A percentile compares a stretch with the other conserved stretches of the same genome.
Conservation (phyloP, 2,888 invertebrate species). For the Euplagia quadripunctaria region DNA sequence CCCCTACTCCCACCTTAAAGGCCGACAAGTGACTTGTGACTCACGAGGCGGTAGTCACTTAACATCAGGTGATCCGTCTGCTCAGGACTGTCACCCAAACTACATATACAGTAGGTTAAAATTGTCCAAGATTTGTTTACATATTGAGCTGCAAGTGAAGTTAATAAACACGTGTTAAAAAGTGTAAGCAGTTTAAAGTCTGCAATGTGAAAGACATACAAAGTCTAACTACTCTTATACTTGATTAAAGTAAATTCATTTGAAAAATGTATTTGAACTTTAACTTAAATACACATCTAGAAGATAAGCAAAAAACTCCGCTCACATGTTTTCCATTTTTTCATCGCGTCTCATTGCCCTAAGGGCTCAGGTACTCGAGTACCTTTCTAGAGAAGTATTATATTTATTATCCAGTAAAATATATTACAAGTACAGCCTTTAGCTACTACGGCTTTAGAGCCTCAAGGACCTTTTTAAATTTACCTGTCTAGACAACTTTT, state of each 20-base stretch:
- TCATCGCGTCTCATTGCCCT: slow-evolving; percentile 5
- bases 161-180: too few relatives aligned
- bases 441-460: slow-evolving; percentile 1
- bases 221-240: background rate
- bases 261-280: background rate
- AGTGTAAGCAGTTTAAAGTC: too few relatives aligned
- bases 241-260: background rate
- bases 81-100: too few relatives aligned
- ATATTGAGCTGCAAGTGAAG: too few relatives aligned
- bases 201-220: too few relatives aligned
- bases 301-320: background rate
- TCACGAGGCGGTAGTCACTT: too few relatives aligned
- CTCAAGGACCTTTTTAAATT: slow-evolving; percentile 3
- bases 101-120: too few relatives aligned
- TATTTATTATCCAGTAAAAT: slow-evolving; percentile 4
- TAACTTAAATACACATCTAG: background rate
- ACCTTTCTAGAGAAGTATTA: slow-evolving; percentile 1
- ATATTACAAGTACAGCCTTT: slow-evolving; percentile 5
- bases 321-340: slow-evolving; percentile 1
- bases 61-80: too few relatives aligned
- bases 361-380: background rate
- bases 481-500: slow-evolving; percentile 17
- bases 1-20: too few relatives aligned
- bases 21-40: too few relatives aligned
- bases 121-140: too few relatives aligned